phyloP scores from a whole-genome alignment of 2,888 invertebrate genomes.

The Polydrusus pterygomalis region DNA sequence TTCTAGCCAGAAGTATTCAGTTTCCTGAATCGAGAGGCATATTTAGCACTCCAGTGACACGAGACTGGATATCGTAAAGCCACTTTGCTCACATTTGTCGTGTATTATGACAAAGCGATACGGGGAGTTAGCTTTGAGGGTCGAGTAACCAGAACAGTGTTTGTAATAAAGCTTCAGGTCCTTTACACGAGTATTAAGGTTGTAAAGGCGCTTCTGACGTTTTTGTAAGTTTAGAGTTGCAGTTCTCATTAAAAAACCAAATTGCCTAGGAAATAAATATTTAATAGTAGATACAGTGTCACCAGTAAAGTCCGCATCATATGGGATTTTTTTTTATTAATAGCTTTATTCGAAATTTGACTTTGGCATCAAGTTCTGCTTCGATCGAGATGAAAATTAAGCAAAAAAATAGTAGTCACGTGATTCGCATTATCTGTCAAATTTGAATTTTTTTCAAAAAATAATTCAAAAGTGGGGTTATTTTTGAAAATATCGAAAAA shows the following conservation, averaged over 20 bases:
- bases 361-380: no score
- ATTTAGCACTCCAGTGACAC: slow-evolving; percentile 42
- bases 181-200: slow-evolving; percentile 22
- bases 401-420: no score
- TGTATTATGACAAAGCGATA: slow-evolving; percentile 50
- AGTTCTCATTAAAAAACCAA: neutral
- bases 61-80: slow-evolving; percentile 50
- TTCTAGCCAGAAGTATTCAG: slow-evolving; percentile 12
- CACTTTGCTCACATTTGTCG: slow-evolving; percentile 45
- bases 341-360: no score
- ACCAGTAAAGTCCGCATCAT: no score
- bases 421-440: no score
- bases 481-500: no score
- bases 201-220: neutral
- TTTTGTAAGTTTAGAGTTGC: slow-evolving; percentile 22
- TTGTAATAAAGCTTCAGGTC: slow-evolving; percentile 31
- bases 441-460: no score
- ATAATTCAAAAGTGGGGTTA: no score
- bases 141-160: slow-evolving; percentile 47
- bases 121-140: slow-evolving; percentile 50
- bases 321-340: no score
- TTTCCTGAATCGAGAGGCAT: slow-evolving; percentile 40
- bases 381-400: no score
- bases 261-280: neutral
- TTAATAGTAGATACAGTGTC: neutral